Evolutionary conservation across 64 coral and sea anemone species (phyloP), one percentile per base, ranked within the genome.

Genomic region (Pachyseris speciosa): DNA sequence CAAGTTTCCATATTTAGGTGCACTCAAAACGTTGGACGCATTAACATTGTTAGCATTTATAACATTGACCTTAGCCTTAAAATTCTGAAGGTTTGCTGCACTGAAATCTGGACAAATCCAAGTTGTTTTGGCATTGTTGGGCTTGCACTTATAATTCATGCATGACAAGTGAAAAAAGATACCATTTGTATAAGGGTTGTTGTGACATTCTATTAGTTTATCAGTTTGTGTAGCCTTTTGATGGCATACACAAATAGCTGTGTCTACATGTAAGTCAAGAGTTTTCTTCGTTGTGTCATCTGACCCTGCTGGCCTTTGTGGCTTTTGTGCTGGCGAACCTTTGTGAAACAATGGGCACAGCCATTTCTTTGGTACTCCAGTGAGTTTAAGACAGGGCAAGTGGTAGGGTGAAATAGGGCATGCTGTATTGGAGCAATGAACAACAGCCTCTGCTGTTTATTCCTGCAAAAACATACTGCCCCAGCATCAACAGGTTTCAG

Each of bases 161-260:
- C 75, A 91, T 8, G 59, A 0, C 36, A 91, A 49, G 20, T 91
- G 75, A 42, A 91, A 91, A 74, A 74, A 84, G 15, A 63, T 55
- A 40, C 79, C 67, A 84, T 16, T 84, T 40, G 30, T 0, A 40
- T 79, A 91, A 1, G 34, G 44, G 73, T 22, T 8, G 55, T 80
- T 76, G 32, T 78, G 84, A 19, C 84, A 87, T 66, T 89, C 42
- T 38, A 89, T 33, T 4, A 90, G 88, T 40, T 38, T 90, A 50
- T 90, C 45, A 36, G 37, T 72, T 53, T 9, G 17, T 25, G 55
- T 20, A 72, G 67, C 66, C 84, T 87, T 72, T 67, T 73, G 1
- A 33, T 87, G 72, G 42, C 29, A 65, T 5, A 29, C 27, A 32
- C 58, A 84, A 10, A 32, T 84, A 22, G 6, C 79, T 19, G 79